A percentile compares a stretch with the other conserved stretches of the same genome.
These are phyloP conservation scores for Tetanocera ferruginea DNA, from an alignment of 2,888 invertebrate species.

Conservation along the genomic window DNA sequence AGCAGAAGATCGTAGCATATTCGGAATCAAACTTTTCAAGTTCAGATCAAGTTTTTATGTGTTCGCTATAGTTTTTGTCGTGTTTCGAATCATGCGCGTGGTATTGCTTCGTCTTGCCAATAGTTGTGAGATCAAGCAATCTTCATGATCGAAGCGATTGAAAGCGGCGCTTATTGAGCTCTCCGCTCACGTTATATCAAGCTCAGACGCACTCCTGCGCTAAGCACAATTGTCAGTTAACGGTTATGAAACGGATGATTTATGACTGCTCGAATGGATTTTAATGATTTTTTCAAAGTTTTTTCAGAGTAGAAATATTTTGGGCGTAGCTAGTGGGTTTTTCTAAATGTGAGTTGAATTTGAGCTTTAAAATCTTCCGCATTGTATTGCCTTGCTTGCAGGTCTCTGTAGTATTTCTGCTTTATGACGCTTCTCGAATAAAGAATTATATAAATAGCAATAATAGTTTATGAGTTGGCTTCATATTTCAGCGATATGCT, in stretches of 20 bases:
- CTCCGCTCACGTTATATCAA: slow-evolving; percentile 57
- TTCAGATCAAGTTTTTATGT: slow-evolving; percentile 18
- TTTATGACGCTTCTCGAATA: no score
- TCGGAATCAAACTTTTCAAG: background rate
- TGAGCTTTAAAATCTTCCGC: background rate
- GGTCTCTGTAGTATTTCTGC: no score
- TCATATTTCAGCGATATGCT: no score
- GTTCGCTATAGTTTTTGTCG: slow-evolving; percentile 7
- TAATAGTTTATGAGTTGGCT: no score
- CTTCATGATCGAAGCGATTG: slow-evolving; percentile 19
- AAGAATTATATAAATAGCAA: no score
- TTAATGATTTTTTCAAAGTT: slow-evolving; percentile 11
- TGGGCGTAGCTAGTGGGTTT: background rate
- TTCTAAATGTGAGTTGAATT: background rate
- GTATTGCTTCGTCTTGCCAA: background rate
- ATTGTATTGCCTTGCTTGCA: no score
- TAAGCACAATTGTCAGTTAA: slow-evolving; percentile 52
- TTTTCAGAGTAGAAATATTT: background rate
- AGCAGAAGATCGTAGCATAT: slow-evolving; percentile 37
- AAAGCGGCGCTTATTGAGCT: slow-evolving; percentile 51
- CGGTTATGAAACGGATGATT: slow-evolving; percentile 66
- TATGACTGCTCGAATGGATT: slow-evolving; percentile 51
- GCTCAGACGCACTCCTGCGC: slow-evolving; percentile 55
- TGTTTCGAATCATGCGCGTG: background rate
- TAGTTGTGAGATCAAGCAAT: background rate